These are phyloP conservation scores for Rhagologus leucostigma DNA, from an alignment of 2,113 vertebrate species.

Conservation along the genomic window DNA sequence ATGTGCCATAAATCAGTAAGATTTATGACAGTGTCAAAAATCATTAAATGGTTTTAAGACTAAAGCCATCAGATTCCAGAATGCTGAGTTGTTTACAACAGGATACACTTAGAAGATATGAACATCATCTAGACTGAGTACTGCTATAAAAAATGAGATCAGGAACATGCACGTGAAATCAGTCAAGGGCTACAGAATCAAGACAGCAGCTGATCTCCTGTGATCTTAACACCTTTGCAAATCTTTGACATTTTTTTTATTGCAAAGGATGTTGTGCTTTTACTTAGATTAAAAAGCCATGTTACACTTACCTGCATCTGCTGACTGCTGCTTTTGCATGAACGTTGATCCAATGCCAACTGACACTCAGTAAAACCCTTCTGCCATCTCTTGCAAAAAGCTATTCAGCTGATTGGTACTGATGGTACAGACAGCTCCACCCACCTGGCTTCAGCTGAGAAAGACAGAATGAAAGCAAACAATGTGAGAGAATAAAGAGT, in stretches of 20 bases:
- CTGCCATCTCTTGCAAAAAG: not conserved
- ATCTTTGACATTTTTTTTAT: not conserved
- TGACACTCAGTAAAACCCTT: not conserved
- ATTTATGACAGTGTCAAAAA: not conserved
- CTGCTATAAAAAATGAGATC: not conserved
- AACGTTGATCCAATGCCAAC: rapidly evolving
- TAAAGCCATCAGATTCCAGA: not conserved
- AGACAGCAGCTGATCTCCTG: not conserved
- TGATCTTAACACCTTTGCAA: not conserved
- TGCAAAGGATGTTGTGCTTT: not conserved
- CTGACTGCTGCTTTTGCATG: not conserved
- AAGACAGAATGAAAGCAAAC: not conserved
- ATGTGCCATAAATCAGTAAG: not conserved
- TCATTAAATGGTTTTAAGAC: not conserved
- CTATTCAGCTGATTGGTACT: not conserved
- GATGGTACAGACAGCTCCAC: not conserved
- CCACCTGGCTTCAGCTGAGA: not conserved
- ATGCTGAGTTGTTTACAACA: not conserved
- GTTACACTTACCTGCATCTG: not conserved
- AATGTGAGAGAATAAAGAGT: not conserved
- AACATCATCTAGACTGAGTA: not conserved
- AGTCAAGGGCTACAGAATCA: not conserved
- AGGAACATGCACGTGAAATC: not conserved
- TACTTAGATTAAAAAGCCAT: rapidly evolving
- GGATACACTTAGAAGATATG: not conserved